Conservation (phyloP, 2,888 invertebrate species). For the Diarsia dahlii region DNA sequence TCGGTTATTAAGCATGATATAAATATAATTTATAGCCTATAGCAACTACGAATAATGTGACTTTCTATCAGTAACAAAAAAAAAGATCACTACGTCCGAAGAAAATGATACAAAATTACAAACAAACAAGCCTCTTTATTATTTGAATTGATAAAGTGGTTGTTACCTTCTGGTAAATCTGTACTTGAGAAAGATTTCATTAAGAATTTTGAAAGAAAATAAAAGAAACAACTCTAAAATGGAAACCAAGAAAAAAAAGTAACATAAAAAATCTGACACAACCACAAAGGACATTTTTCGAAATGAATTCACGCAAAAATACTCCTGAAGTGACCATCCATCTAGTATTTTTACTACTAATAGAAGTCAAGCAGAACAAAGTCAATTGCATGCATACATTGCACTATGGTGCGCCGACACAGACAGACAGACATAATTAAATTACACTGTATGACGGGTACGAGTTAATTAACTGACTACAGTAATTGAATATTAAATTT, state of each 20-base stretch:
- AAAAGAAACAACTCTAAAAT: neutral
- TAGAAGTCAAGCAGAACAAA: slow-evolving; percentile 19
- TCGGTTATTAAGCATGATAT: too few species aligned
- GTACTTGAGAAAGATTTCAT: neutral
- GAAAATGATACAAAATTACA: too few species aligned
- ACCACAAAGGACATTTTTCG: neutral
- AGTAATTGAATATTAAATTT: slow-evolving; percentile 87
- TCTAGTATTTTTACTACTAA: slow-evolving; percentile 12
- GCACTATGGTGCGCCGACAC: slow-evolving; percentile 40
- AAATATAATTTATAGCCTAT: too few species aligned
- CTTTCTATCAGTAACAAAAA: too few species aligned
- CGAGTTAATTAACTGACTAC: slow-evolving; percentile 79
- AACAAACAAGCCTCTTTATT: too few species aligned
- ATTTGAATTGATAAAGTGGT: neutral
- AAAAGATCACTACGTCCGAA: too few species aligned
- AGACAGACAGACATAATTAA: slow-evolving; percentile 65
- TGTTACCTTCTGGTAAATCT: neutral
- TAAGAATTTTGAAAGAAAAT: neutral
- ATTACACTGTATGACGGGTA: slow-evolving; percentile 59
- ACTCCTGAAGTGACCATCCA: neutral
- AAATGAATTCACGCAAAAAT: slow-evolving; percentile 8
- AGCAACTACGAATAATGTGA: too few species aligned
- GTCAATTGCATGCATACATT: slow-evolving; percentile 39
- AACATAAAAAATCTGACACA: neutral
- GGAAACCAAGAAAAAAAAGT: neutral